A percentile compares a stretch with the other conserved stretches of the same genome.
phyloP scores from a whole-genome alignment of 2,888 invertebrate species.

The Calameuta filiformis region DNA sequence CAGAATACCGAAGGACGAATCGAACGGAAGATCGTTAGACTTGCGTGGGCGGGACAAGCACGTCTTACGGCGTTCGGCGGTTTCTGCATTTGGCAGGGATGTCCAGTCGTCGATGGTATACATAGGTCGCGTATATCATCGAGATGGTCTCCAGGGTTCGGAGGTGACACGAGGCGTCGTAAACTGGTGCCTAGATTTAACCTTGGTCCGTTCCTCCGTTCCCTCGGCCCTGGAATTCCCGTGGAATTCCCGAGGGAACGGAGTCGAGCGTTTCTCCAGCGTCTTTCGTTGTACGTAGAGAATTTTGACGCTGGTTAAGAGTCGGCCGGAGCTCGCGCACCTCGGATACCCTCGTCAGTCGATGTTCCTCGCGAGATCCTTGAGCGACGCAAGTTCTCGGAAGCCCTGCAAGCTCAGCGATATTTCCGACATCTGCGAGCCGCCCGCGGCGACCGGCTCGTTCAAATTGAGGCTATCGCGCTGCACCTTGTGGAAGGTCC shows the following conservation, averaged over 20 bases:
- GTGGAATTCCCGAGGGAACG: conserved; percentile 13
- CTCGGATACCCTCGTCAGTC: conserved; percentile 32
- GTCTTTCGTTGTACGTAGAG: conserved; percentile 24
- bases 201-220: conserved; percentile 7
- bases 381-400: conserved; percentile 11
- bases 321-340: conserved; percentile 26
- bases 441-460: background rate
- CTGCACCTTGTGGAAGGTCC: conserved; percentile 10
- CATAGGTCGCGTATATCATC: conserved; percentile 21
- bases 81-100: background rate
- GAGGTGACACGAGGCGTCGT: conserved; percentile 24
- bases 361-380: conserved; percentile 22
- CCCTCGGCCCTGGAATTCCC: background rate
- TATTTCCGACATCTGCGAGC: background rate
- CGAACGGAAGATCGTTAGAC: no score
- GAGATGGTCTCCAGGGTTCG: conserved; percentile 16
- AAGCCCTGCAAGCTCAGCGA: conserved; percentile 14
- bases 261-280: conserved; percentile 6
- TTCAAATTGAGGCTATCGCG: background rate
- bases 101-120: conserved; percentile 24
- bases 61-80: conserved; percentile 17
- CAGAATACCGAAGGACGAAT: no score
- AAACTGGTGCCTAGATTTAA: no score
- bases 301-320: conserved; percentile 28
- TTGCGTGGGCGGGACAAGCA: no score